Evolutionary conservation across 2,113 vertebrate genomes (phyloP).

Genomic region (Campylomormyrus numenius): DNA sequence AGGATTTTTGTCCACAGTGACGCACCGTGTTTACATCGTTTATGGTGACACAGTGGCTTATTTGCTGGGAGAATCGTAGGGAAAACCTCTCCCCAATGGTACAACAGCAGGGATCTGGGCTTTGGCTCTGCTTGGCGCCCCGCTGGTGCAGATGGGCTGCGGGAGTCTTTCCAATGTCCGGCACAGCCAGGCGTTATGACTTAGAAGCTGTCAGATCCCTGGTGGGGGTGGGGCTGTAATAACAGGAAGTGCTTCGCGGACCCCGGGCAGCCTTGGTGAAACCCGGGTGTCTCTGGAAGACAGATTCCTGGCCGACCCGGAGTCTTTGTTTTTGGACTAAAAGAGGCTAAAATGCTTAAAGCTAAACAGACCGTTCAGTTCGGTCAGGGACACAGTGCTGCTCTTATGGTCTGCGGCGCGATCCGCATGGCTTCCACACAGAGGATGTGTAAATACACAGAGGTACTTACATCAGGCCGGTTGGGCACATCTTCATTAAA

Average conservation of each 20-base stretch:
- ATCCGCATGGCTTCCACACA: neutral
- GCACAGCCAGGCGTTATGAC: neutral
- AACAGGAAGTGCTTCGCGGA: neutral
- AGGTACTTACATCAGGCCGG: neutral
- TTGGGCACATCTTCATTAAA: neutral
- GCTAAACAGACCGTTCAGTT: neutral
- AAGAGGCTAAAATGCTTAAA: slow-evolving; percentile 1
- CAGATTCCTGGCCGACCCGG: neutral
- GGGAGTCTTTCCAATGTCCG: neutral
- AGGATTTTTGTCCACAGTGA: neutral
- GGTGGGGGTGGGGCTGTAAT: neutral
- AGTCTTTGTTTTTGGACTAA: slow-evolving; percentile 1
- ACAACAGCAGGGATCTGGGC: neutral
- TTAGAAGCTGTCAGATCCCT: neutral
- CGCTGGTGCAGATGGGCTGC: neutral
- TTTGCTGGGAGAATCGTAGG: neutral
- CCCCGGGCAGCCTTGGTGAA: neutral
- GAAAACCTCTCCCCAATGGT: neutral
- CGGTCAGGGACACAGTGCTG: neutral
- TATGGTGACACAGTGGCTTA: neutral
- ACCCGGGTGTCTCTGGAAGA: neutral
- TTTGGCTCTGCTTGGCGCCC: neutral
- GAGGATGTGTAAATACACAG: neutral
- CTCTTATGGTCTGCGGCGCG: neutral
- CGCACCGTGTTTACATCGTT: neutral